Conservation (phyloP, 2,113 vertebrate genomes). For the Austrofundulus limnaeus region DNA sequence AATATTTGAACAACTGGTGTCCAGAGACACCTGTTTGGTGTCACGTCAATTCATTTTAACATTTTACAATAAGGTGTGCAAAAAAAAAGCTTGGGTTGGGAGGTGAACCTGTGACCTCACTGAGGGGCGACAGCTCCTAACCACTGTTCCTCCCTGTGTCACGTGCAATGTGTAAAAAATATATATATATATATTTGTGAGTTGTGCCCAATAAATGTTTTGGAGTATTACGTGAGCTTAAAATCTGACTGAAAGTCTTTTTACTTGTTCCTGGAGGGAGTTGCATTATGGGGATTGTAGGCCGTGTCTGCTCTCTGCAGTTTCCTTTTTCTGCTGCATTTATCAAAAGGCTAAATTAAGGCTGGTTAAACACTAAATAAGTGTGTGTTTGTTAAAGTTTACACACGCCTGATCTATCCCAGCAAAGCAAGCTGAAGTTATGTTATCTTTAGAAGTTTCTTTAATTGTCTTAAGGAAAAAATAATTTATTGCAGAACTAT, state of each 20-base stretch:
- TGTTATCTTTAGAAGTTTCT: too few species aligned
- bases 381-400: background rate
- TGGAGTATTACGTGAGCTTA: background rate
- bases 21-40: background rate
- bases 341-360: background rate
- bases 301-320: constrained; percentile 14
- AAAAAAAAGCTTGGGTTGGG: too few species aligned
- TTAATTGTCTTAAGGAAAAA: too few species aligned
- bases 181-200: too few species aligned
- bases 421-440: too few species aligned
- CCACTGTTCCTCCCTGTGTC: background rate
- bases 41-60: background rate
- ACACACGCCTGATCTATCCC: too few species aligned
- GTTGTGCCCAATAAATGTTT: constrained; percentile 37
- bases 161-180: constrained; percentile 13
- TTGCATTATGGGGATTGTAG: background rate
- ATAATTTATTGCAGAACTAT: too few species aligned
- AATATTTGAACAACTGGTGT: constrained; percentile 9
- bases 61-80: too few species aligned
- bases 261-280: background rate
- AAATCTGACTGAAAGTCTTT: constrained; percentile 8
- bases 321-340: background rate
- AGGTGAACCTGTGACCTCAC: too few species aligned
- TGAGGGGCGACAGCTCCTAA: too few species aligned
- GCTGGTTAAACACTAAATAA: too few species aligned